These are phyloP conservation scores for Coccyzus lansbergi DNA, from an alignment of 2,797 vertebrate species.

Conservation along the genomic window DNA sequence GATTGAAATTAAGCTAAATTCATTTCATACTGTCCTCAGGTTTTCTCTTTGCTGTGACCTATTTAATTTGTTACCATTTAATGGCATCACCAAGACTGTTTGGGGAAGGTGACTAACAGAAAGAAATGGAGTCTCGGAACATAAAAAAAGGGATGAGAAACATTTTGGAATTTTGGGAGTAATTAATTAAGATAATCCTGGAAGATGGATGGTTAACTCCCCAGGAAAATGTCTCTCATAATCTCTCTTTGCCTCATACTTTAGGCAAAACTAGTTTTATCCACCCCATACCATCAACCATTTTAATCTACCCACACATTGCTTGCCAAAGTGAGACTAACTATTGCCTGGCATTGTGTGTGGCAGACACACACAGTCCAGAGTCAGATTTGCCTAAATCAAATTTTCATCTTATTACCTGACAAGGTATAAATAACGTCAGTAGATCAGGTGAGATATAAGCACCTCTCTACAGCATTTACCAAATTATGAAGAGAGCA, in stretches of 20 bases:
- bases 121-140: not conserved
- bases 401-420: not conserved
- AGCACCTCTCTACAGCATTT: not conserved
- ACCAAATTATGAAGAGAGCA: not conserved
- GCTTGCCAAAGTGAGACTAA: not conserved
- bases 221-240: not conserved
- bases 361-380: not conserved
- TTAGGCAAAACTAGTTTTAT: not conserved
- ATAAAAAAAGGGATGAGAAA: not conserved
- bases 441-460: not conserved
- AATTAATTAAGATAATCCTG: not conserved
- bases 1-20: not conserved
- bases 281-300: fast-evolving
- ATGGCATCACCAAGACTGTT: not conserved
- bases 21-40: not conserved
- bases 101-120: not conserved
- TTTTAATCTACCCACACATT: not conserved
- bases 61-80: not conserved
- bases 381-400: not conserved
- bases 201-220: not conserved
- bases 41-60: not conserved
- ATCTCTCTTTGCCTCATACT: not conserved
- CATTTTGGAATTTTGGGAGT: not conserved
- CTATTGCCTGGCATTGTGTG: not conserved
- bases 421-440: not conserved